Evolutionary conservation across 2,113 vertebrate genomes (phyloP).

Genomic region (Mormyrus lacerda): DNA sequence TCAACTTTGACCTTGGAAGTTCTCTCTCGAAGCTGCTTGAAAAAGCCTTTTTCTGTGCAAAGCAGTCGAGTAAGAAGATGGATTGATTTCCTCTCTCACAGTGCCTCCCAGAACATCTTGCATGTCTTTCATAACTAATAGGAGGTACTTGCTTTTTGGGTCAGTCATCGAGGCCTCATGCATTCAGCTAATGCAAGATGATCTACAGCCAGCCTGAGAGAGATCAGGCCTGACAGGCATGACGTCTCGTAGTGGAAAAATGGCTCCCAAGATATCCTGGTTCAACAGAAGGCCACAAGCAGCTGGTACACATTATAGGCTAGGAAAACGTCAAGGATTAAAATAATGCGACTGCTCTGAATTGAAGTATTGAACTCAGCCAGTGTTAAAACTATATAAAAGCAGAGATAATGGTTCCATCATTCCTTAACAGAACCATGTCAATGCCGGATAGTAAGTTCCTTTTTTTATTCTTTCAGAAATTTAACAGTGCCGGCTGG

Average conservation of each 20-base stretch:
- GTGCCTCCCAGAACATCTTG: not conserved
- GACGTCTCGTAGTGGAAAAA: not conserved
- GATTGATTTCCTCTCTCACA: not conserved
- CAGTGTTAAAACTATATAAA: not conserved
- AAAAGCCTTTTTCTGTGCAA: not conserved
- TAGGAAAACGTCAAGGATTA: not conserved
- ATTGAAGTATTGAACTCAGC: not conserved
- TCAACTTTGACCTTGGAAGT: not conserved
- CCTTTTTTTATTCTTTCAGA: not conserved
- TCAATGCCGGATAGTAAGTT: not conserved
- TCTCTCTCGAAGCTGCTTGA: not conserved
- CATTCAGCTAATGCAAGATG: not conserved
- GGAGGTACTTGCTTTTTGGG: not conserved
- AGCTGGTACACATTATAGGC: not conserved
- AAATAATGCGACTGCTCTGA: not conserved
- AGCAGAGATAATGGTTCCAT: not conserved
- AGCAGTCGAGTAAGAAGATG: not conserved
- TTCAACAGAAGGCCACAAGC: conserved; percentile 14
- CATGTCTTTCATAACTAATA: not conserved
- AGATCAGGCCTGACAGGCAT: not conserved
- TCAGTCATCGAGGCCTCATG: not conserved
- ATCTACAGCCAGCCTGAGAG: not conserved
- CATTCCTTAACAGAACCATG: not conserved
- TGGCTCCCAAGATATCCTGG: not conserved
- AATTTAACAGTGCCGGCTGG: not conserved